Percentiles rank a stretch among this genome's conserved stretches.
Conservation (phyloP, 2,888 invertebrate genomes). For the Crocallis elinguaria region DNA sequence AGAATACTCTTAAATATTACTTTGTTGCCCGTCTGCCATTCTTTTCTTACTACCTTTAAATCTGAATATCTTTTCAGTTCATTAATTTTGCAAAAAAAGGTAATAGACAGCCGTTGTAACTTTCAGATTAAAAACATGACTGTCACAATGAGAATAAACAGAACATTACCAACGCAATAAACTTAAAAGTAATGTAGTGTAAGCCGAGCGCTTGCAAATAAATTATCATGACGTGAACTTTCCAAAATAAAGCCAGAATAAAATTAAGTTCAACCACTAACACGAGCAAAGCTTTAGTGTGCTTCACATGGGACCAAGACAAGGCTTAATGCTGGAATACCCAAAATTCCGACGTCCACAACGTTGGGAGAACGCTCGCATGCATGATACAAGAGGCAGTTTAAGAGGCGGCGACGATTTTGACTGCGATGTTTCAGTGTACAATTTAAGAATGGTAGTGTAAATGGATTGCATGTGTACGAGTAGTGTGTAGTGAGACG, state of each 20-base stretch:
- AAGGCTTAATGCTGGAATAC: slow-evolving; percentile 27
- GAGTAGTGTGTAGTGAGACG: too few species aligned
- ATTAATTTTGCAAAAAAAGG: too few species aligned
- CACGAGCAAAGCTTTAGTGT: slow-evolving; percentile 11
- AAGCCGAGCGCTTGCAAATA: not conserved
- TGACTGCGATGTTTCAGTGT: not conserved
- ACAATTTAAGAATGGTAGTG: not conserved
- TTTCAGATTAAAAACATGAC: too few species aligned
- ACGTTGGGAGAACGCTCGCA: slow-evolving; percentile 10
- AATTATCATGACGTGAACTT: not conserved
- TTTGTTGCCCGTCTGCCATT: too few species aligned
- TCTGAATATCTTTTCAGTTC: too few species aligned
- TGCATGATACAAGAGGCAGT: slow-evolving; percentile 20
- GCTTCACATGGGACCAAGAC: slow-evolving; percentile 21
- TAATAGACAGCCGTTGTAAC: too few species aligned
- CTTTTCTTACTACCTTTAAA: too few species aligned
- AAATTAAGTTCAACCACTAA: slow-evolving; percentile 20
- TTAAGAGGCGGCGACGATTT: not conserved
- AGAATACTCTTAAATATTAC: too few species aligned
- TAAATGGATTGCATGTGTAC: not conserved
- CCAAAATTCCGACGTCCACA: slow-evolving; percentile 28
- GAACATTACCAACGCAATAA: too few species aligned
- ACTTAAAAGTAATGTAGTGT: not conserved
- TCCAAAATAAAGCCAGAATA: slow-evolving; percentile 11
- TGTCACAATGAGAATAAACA: too few species aligned